Evolutionary conservation across 2,888 invertebrate species (phyloP).

Genomic region (Drosophila cracens): DNA sequence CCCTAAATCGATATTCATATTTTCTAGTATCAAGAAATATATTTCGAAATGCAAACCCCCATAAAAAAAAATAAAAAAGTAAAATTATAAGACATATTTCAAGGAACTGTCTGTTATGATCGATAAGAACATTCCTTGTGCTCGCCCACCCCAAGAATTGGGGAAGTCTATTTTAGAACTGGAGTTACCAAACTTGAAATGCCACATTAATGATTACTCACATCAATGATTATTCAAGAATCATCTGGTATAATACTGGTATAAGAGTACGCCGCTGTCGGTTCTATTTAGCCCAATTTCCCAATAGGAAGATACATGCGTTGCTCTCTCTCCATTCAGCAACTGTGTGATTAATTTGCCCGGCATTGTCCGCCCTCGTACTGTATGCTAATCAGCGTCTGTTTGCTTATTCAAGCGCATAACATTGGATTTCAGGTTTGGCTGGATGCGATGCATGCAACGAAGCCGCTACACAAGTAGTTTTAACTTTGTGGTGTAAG

Average conservation of each 20-base stretch:
- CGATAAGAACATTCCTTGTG: too few species aligned
- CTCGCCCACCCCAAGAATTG: too few species aligned
- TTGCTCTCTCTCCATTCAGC: background rate
- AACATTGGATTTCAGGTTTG: conserved; percentile 37
- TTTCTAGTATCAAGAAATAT: background rate
- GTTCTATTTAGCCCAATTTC: background rate
- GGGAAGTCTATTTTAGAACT: background rate
- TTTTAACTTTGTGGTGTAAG: conserved; percentile 37
- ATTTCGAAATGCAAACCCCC: too few species aligned
- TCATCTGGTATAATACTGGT: background rate
- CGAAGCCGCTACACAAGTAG: conserved; percentile 28
- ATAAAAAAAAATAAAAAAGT: too few species aligned
- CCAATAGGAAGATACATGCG: too few species aligned
- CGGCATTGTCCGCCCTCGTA: background rate
- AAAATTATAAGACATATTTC: background rate
- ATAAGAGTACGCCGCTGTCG: background rate
- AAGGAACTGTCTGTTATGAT: background rate
- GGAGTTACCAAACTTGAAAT: background rate
- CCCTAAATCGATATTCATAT: background rate
- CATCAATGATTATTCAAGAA: background rate
- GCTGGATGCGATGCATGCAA: conserved; percentile 14
- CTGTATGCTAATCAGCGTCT: conserved; percentile 24
- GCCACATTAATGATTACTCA: background rate
- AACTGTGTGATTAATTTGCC: background rate
- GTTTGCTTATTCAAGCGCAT: conserved; percentile 32